A percentile compares a stretch with the other conserved stretches of the same genome.
Conservation (phyloP, 2,113 vertebrate species). For the Halcyon senegalensis region DNA sequence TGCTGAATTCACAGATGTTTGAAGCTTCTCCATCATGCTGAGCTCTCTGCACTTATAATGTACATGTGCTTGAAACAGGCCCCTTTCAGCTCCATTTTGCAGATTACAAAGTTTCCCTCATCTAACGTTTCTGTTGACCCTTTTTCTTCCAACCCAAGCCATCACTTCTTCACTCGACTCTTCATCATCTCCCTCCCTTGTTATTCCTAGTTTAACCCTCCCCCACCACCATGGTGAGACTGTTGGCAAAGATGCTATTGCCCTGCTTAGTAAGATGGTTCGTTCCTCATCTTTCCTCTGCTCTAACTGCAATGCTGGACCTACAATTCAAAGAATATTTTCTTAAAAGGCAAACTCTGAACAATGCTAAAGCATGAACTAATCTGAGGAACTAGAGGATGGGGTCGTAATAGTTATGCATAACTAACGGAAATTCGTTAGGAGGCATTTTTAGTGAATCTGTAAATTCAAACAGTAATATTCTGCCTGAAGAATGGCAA, state of each 20-base stretch:
- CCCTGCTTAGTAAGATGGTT: not conserved
- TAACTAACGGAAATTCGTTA: not conserved
- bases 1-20: not conserved
- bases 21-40: not conserved
- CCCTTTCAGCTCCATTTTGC: not conserved
- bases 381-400: not conserved
- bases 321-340: not conserved
- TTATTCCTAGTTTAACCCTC: not conserved
- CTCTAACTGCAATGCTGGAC: not conserved
- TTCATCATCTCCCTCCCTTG: not conserved
- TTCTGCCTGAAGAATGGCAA: not conserved
- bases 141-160: not conserved
- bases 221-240: not conserved
- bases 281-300: not conserved
- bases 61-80: not conserved
- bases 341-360: not conserved
- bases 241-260: not conserved
- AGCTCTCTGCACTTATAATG: not conserved
- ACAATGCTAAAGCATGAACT: not conserved
- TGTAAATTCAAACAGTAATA: not conserved
- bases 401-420: not conserved
- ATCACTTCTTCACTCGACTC: not conserved
- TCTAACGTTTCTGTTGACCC: not conserved
- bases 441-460: constrained; percentile 28
- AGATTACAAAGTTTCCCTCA: not conserved